Conservation (phyloP, 2,113 vertebrate genomes). For the Microcebus jonahi region DNA sequence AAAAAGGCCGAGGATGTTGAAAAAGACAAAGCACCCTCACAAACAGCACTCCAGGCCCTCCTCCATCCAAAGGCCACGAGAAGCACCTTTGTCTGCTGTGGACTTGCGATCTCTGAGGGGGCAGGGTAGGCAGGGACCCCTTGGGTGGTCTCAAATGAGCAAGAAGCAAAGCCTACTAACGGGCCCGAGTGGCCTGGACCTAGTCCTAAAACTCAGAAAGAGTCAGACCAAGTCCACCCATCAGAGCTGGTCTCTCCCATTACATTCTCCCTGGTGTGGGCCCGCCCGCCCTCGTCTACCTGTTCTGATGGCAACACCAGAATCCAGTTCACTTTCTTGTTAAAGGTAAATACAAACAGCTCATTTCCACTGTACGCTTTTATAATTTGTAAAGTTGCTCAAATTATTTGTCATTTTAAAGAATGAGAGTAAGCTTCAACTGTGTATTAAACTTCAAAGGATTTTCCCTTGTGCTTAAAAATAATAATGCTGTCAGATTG, state of each 20-base stretch:
- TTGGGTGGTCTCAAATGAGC: not conserved
- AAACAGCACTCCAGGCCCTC: not conserved
- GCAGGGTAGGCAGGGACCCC: not conserved
- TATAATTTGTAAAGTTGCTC: not conserved
- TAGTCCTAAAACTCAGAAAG: not conserved
- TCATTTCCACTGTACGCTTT: not conserved
- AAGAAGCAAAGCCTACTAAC: not conserved
- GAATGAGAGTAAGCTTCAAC: not conserved
- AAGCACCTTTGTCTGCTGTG: too few relatives aligned
- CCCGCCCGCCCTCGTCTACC: rapidly evolving
- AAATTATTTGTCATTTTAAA: not conserved
- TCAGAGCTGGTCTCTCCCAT: not conserved
- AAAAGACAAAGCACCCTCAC: not conserved
- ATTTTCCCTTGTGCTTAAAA: not conserved
- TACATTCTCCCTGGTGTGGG: not conserved
- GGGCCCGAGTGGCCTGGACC: not conserved
- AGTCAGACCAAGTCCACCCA: not conserved
- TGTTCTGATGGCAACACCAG: not conserved
- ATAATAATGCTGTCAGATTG: not conserved
- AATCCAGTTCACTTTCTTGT: not conserved
- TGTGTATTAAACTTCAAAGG: not conserved
- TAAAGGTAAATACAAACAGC: not conserved
- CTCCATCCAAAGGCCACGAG: not conserved
- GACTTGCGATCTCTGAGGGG: not conserved
- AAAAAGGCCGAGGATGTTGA: not conserved